phyloP scores from a whole-genome alignment of 35 echinoderm and acorn worm genomes.

The Ophiothrix spiculata region DNA sequence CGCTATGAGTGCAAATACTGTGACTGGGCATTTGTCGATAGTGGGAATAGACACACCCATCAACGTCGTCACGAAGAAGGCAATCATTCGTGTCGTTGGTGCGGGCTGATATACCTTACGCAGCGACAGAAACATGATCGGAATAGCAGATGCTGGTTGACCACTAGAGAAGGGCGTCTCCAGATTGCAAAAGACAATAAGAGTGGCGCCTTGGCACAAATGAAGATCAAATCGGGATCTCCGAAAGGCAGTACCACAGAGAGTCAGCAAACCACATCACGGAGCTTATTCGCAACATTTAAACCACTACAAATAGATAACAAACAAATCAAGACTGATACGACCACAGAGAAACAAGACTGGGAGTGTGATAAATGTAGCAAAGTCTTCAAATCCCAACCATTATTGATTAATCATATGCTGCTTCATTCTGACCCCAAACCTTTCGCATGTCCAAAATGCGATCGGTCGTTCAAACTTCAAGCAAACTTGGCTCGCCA shows the following conservation, averaged over 20 bases:
- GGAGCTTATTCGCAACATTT: too few relatives aligned
- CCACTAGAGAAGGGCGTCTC: neutral
- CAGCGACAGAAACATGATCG: neutral
- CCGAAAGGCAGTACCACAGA: too few relatives aligned
- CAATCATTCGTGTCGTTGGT: neutral
- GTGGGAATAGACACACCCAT: neutral
- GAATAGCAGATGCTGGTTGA: conserved; percentile 8
- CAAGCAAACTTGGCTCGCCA: neutral
- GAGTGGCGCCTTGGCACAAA: neutral
- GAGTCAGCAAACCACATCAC: too few relatives aligned
- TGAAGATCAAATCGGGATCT: neutral
- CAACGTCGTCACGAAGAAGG: neutral
- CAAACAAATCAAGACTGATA: too few relatives aligned
- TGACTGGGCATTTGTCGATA: neutral
- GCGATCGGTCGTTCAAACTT: neutral
- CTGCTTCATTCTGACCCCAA: neutral
- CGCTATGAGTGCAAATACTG: neutral
- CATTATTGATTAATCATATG: neutral
- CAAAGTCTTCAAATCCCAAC: neutral
- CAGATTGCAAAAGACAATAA: neutral
- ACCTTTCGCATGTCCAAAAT: neutral
- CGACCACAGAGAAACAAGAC: neutral
- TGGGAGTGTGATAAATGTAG: neutral
- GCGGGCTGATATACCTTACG: neutral
- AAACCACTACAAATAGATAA: too few relatives aligned